Evolutionary conservation across 2,888 invertebrate genomes (phyloP), one percentile per base, ranked within the genome.

Genomic region (Drosophila emarginata): DNA sequence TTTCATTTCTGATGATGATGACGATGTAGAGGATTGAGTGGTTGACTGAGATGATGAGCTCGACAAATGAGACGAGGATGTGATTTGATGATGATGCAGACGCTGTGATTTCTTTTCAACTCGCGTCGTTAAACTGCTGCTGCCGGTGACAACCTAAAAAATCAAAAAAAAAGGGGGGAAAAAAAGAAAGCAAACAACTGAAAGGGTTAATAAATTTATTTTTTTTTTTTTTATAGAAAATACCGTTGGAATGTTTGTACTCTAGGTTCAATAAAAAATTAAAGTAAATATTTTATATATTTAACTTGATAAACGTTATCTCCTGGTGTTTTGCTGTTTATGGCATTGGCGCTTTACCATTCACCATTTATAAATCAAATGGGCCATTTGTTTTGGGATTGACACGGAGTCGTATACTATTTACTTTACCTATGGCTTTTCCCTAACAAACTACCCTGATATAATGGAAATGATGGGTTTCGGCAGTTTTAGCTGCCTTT

Each of bases 1-100:
- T 92, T 96, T 96, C 93, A 95, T 94, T 93, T 96, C 96, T 87
- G 95, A 94, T 74, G 94, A 93, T 45, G 91, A 90, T 36, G 91
- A 93, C 76, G 81, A 78, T 58, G 86, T 81, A 39, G 89, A 87
- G 64, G 93, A 92, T 61, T 89, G 86, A 61, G 88, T 86, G 64
- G 91, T 90, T 61, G 93, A 93, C 50, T 86, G 78, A 23, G 81
- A 88, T 66, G 78, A 79, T 61, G 65, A 65, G 37, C 50, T 51
- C 26, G 65, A 66, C 56, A 85, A 87, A 53, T 87, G 87, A 18
- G 81, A 83, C 32, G 85, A 86, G 64, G 80, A 81, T 61, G 88
- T 90, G 64, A 91, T 91, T 50, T 91, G 91, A 80, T 90, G 92
- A 86, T 90, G 92, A 82, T 91, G 91, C 72, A 90, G 79, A 74